These are phyloP conservation scores for Andrena marginata DNA, from an alignment of 2,888 invertebrate species.

Conservation along the genomic window DNA sequence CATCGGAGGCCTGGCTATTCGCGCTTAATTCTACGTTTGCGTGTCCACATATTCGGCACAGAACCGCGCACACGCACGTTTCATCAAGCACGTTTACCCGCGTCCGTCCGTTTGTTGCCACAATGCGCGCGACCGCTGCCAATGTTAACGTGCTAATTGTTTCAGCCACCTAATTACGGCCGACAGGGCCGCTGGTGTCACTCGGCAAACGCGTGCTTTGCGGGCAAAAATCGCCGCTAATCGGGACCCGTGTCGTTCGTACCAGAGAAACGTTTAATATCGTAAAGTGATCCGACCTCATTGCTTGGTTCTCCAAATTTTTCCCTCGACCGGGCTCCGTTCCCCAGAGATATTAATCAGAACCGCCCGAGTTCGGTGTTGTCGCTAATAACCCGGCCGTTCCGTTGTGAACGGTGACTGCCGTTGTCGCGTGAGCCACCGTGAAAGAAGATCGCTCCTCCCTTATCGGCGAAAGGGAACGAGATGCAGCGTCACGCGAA, in stretches of 20 bases:
- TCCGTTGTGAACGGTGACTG: neutral
- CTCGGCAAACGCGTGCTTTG: neutral
- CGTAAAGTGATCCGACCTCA: neutral
- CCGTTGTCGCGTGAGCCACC: neutral
- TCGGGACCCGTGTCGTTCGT: neutral
- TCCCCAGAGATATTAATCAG: slow-evolving; percentile 43
- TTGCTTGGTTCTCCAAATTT: neutral
- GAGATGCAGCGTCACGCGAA: slow-evolving; percentile 19
- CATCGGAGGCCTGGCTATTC: slow-evolving; percentile 8
- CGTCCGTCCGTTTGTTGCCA: slow-evolving; percentile 26
- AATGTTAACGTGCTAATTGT: slow-evolving; percentile 60
- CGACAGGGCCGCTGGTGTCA: neutral
- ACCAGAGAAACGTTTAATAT: too few species aligned
- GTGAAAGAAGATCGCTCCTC: neutral
- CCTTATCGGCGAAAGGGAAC: neutral
- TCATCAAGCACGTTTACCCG: slow-evolving; percentile 24
- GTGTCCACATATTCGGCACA: slow-evolving; percentile 9
- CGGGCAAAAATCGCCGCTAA: neutral
- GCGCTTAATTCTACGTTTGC: slow-evolving; percentile 38
- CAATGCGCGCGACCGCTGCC: slow-evolving; percentile 16
- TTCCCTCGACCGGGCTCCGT: slow-evolving; percentile 14
- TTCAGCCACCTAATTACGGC: slow-evolving; percentile 48
- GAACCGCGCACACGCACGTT: slow-evolving; percentile 12
- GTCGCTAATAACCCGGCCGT: slow-evolving; percentile 1
- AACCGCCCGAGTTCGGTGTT: neutral